Conservation (phyloP, 2,888 invertebrate species). For the Sinohyriopsis cumingii region DNA sequence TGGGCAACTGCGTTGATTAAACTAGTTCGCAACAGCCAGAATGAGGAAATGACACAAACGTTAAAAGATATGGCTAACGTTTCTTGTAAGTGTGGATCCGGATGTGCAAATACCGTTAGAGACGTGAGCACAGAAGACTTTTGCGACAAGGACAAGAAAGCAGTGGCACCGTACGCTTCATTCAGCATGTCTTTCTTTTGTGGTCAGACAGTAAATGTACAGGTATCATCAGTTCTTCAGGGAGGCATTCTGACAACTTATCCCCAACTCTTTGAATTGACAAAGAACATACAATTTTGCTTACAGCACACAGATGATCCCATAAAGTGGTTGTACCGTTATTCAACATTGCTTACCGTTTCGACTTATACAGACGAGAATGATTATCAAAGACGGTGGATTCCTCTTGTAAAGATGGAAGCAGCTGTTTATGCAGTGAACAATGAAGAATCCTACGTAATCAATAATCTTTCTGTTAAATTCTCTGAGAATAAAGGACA, state of each 20-base stretch:
- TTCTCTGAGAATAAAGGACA: slow-evolving; percentile 15
- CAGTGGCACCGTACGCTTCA: background rate
- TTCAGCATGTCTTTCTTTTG: slow-evolving; percentile 11
- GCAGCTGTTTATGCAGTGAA: slow-evolving; percentile 22
- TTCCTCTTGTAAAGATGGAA: slow-evolving; percentile 35
- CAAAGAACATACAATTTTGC: slow-evolving; percentile 26
- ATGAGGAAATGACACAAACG: background rate
- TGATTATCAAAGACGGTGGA: slow-evolving; percentile 27
- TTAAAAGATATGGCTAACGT: too few relatives aligned
- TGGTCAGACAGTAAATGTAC: slow-evolving; percentile 27
- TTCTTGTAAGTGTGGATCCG: too few relatives aligned
- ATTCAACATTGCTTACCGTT: slow-evolving; percentile 20
- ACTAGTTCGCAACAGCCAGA: background rate
- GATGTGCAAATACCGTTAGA: background rate
- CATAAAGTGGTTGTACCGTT: slow-evolving; percentile 12
- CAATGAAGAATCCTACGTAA: slow-evolving; percentile 14
- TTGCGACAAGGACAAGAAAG: background rate
- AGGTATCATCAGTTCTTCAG: slow-evolving; percentile 21
- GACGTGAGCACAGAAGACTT: slow-evolving; percentile 1
- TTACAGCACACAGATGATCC: slow-evolving; percentile 30
- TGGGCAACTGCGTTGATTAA: background rate
- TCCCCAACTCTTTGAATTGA: slow-evolving; percentile 25
- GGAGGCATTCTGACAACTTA: slow-evolving; percentile 23
- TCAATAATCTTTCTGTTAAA: slow-evolving; percentile 29
- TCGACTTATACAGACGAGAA: slow-evolving; percentile 12